phyloP scores from a whole-genome alignment of 2,797 vertebrate genomes.

The Schizothorax lantsangensis region DNA sequence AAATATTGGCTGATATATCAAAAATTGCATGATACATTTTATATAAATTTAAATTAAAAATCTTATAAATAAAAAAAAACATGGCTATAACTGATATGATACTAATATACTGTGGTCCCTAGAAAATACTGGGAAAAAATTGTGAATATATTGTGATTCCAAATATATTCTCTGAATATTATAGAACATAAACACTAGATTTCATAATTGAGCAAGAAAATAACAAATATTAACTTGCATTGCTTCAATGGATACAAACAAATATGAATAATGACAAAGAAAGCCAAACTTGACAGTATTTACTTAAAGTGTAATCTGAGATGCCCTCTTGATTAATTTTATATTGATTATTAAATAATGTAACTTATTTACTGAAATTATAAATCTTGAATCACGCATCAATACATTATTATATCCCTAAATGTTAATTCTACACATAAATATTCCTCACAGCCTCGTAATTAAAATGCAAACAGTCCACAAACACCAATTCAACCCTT shows the following conservation, averaged over 20 bases:
- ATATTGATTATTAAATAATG: not conserved
- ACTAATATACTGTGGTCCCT: not conserved
- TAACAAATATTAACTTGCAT: not conserved
- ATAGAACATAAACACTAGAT: not conserved
- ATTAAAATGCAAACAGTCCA: conserved; percentile 3
- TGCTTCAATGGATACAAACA: not conserved
- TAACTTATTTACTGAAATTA: not conserved
- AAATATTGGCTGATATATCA: not conserved
- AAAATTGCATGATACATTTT: not conserved
- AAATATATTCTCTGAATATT: not conserved
- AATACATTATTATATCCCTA: not conserved
- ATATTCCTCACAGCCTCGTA: conserved; percentile 12
- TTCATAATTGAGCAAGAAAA: not conserved
- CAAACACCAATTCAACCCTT: conserved; percentile 9
- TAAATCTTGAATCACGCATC: not conserved
- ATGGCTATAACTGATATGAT: not conserved
- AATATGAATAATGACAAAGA: conserved; percentile 4
- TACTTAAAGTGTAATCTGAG: not conserved
- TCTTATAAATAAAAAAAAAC: not conserved
- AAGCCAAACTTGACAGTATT: not conserved
- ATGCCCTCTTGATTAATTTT: not conserved
- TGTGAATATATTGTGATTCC: not conserved
- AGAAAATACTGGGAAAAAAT: not conserved
- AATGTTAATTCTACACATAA: not conserved
- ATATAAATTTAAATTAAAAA: not conserved